Base-by-base conservation (phyloP, 1,140 invertebrate species). In the Drosophila sucinea region DNA sequence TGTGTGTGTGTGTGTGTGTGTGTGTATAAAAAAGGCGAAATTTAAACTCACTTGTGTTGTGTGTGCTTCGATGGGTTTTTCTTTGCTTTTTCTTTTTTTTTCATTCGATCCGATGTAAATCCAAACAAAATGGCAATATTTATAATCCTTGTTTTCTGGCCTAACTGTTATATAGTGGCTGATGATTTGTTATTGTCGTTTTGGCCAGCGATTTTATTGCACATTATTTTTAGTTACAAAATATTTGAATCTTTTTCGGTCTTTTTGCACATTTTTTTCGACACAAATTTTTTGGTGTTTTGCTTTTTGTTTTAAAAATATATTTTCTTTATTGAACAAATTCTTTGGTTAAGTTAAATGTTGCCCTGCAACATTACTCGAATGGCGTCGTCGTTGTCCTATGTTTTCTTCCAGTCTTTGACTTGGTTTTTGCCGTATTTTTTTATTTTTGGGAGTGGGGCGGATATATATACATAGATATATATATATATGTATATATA, bases 1-100 rank as follows among this genome's bases (percentile, higher is more conserved):
- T 71, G 62, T 77, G 72, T 70, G 67, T 67, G 66, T 70, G 61
- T 76, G 65, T 80, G 56, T 76, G 33, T 65, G 58, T 73, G 47
- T 73, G 61, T 70, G 55, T 70, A 40, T 51, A 63, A 70, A 89
- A 83, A 79, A 70, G 80, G 72, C 67, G 77, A 87, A 87, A 89
- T 89, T 79, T 70, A 60, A 73, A 87, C 83, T 87, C 83, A 87
- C 83, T 87, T 87, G 83, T 89, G 73, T 25, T 89, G 73, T 51
- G 76, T 89, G 84, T 69, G 83, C 76, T 86, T 82, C 76, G 79
- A 62, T 79, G 76, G 40, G 38, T 71, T 68, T 68, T 81, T 51
- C 8, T 63, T 23, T 70, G 10, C 60, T 55, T 55, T 66, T 71
- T 41, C 64, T 10, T 67, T 57, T 67, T 38, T 77, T 23, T 55